Percentiles rank a stretch among this genome's conserved stretches.
phyloP scores from a whole-genome alignment of 2,888 invertebrate species.

The Trichacis sp. region DNA sequence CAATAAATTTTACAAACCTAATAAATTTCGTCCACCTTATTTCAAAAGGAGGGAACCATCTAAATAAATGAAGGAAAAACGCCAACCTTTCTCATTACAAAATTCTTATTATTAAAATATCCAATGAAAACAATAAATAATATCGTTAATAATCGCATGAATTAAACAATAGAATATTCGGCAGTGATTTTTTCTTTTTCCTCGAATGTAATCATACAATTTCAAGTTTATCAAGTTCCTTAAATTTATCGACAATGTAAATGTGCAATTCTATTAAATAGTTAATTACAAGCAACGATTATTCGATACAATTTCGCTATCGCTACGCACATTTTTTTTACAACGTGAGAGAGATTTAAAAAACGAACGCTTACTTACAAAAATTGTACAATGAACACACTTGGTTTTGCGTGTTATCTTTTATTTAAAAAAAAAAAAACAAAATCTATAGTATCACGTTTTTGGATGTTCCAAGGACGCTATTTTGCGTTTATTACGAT shows the following conservation, averaged over 20 bases:
- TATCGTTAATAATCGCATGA: conserved; percentile 64
- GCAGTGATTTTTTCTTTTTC: conserved; percentile 66
- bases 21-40: too few species aligned
- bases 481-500: too few species aligned
- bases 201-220: conserved; percentile 45
- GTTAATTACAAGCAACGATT: conserved; percentile 48
- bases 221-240: conserved; percentile 61
- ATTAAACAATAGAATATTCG: conserved; percentile 66
- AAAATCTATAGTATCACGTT: too few species aligned
- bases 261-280: conserved; percentile 58
- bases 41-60: too few species aligned
- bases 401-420: conserved; percentile 24
- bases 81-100: conserved; percentile 60
- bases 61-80: too few species aligned
- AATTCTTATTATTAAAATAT: conserved; percentile 70
- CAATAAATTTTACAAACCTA: background rate
- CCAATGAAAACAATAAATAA: conserved; percentile 69
- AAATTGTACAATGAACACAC: conserved; percentile 47
- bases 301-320: conserved; percentile 56
- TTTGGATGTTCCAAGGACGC: too few species aligned
- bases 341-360: conserved; percentile 31
- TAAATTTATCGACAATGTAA: conserved; percentile 53
- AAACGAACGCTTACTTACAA: conserved; percentile 17
- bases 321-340: conserved; percentile 46
- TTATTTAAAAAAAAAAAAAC: background rate